Evolutionary conservation across 37 sponge, comb jelly and placozoan species (phyloP), one percentile per base, ranked within the genome.

Genomic region (Eunapius fragilis): DNA sequence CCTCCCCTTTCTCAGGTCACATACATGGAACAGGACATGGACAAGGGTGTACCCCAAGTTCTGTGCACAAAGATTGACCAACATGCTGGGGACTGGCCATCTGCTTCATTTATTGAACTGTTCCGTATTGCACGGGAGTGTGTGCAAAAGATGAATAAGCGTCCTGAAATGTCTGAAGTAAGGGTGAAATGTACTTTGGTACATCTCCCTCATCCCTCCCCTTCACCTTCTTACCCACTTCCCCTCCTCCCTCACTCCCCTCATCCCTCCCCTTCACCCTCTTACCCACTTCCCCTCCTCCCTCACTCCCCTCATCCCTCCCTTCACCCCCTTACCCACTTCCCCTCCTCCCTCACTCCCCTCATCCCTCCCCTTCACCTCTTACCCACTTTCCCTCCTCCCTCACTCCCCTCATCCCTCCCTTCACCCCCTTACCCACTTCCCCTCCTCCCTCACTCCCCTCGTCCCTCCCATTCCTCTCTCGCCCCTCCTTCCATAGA

Each of bases 71-170:
- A 85, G 77, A 80, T 94, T 11, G 95, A 94, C 67, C 75, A 85
- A 28, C 74, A 86, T 45, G 93, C 92, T 37, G 95, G 95, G 22
- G 78, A 84, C 45, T 94, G 95, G 95, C 95, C 95, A 10, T 86
- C 89, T 14, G 72, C 79, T n/a, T 86, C 92, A 22, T 87, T 91
- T 69, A 48, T 94, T n/a, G 70, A 47, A 0, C 86, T 94, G 24
- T 88, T 85, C 47, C 37, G 69, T 2, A 77, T 91, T 31, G 95
- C 95, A 34, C 82, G 74, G 37, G 36, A 75, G 50, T 90, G 95
- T 69, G 80, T 94, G 22, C 79, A 90, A 22, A 84, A 87, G 24
- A 80, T 79, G 50, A 2, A 30, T 28, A 0, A 50, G 25, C 74
- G 94, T 0, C 82, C 81, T 2, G 86, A 83, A 31, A 87, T 93